Percentiles rank a stretch among this genome's conserved stretches.
Conservation (phyloP, 2,888 invertebrate species). For the Chalcis sispes region DNA sequence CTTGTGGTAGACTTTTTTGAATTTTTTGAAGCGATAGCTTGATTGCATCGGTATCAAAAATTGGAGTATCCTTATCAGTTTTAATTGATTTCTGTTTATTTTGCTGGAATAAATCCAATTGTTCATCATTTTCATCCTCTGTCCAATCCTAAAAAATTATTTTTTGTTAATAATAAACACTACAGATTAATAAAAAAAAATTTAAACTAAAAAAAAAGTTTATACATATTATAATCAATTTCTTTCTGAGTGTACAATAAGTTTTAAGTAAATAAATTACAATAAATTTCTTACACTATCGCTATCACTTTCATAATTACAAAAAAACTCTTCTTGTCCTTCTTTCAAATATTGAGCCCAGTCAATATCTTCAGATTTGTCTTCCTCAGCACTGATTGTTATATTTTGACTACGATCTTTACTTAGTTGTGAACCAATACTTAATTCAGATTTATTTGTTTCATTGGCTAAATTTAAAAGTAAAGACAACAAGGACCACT, state of each 20-base stretch:
- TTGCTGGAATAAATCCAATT: conserved; percentile 36
- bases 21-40: conserved; percentile 57
- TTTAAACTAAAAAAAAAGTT: neutral
- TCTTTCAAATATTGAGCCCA: conserved; percentile 77
- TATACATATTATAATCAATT: no score
- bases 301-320: conserved; percentile 68
- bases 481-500: conserved; percentile 77
- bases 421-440: conserved; percentile 61
- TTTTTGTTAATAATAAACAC: neutral
- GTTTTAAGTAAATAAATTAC: neutral
- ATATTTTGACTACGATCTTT: conserved; percentile 62
- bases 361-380: conserved; percentile 75
- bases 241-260: neutral
- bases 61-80: conserved; percentile 62
- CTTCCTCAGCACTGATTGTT: conserved; percentile 62
- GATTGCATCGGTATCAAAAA: conserved; percentile 23
- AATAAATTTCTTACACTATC: conserved; percentile 64
- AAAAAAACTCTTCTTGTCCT: conserved; percentile 74
- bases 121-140: conserved; percentile 62
- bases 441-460: conserved; percentile 67
- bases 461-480: conserved; percentile 74
- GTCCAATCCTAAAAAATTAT: conserved; percentile 69
- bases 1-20: conserved; percentile 61
- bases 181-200: neutral
- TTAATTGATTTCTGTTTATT: conserved; percentile 17